Conservation (phyloP, 2,888 invertebrate genomes). For the Glaucopsyche alexis region DNA sequence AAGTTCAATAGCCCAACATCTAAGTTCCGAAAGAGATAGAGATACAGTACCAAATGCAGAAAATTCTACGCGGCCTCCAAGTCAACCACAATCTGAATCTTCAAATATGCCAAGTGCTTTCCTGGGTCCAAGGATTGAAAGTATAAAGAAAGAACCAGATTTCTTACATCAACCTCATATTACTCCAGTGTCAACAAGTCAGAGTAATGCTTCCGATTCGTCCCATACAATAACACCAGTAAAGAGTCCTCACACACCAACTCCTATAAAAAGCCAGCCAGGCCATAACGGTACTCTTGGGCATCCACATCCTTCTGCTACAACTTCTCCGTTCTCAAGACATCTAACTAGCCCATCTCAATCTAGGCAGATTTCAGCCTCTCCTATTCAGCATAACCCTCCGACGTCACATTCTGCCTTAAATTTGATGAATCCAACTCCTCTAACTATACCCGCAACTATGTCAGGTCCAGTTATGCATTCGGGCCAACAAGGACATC, state of each 20-base stretch:
- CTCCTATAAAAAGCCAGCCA: constrained; percentile 74
- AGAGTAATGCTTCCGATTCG: constrained; percentile 66
- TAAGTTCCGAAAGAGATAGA: constrained; percentile 72
- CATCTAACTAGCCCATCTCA: constrained; percentile 75
- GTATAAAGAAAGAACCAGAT: constrained; percentile 88
- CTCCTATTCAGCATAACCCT: constrained; percentile 68
- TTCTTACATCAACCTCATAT: constrained; percentile 73
- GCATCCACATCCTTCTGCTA: constrained; percentile 67
- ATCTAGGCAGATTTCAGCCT: constrained; percentile 72
- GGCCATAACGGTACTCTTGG: constrained; percentile 63
- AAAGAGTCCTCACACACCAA: constrained; percentile 76
- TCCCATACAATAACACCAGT: constrained; percentile 78
- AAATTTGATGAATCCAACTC: constrained; percentile 81
- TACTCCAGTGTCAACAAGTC: constrained; percentile 75
- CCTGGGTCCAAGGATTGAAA: constrained; percentile 84
- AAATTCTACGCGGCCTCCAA: constrained; percentile 71
- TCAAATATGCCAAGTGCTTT: constrained; percentile 76
- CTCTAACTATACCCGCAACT: constrained; percentile 81
- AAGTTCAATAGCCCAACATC: constrained; percentile 72
- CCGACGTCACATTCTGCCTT: constrained; percentile 82
- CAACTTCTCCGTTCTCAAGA: constrained; percentile 74
- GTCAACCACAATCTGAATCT: constrained; percentile 72
- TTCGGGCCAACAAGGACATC: constrained; percentile 86
- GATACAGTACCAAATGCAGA: constrained; percentile 73
- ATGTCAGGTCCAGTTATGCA: constrained; percentile 86